Conservation (phyloP, 1,140 invertebrate species). For the Arion vulgaris region DNA sequence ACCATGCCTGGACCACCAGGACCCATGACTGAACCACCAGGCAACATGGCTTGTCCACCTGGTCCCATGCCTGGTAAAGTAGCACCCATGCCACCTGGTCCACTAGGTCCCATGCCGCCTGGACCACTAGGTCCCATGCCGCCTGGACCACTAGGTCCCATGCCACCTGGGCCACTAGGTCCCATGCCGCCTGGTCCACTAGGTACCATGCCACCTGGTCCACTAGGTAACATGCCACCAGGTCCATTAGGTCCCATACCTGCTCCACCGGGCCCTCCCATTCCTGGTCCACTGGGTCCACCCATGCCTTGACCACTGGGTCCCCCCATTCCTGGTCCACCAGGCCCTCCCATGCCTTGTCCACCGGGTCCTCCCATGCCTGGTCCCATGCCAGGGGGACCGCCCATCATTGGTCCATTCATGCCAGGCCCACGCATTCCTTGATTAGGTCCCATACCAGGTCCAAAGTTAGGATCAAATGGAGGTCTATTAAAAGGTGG, state of each 20-base stretch:
- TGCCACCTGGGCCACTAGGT: background rate
- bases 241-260: background rate
- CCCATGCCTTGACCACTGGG: background rate
- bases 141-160: background rate
- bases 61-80: slow-evolving; percentile 5
- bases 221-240: background rate
- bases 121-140: background rate
- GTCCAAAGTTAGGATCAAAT: slow-evolving; percentile 79
- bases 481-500: slow-evolving; percentile 74
- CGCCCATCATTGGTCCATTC: slow-evolving; percentile 60
- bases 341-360: slow-evolving; percentile 3
- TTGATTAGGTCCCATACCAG: slow-evolving; percentile 58
- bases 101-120: slow-evolving; percentile 41
- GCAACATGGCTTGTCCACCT: background rate
- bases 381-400: slow-evolving; percentile 47
- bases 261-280: slow-evolving; percentile 37
- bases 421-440: slow-evolving; percentile 52
- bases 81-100: slow-evolving; percentile 44
- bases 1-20: background rate
- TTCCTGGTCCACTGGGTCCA: slow-evolving; percentile 55
- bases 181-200: background rate
- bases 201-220: background rate
- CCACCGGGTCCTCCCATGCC: background rate
- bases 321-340: slow-evolving; percentile 26
- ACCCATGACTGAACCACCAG: background rate